phyloP scores from a whole-genome alignment of 2,113 vertebrate species.

The Pterocles burchelli region DNA sequence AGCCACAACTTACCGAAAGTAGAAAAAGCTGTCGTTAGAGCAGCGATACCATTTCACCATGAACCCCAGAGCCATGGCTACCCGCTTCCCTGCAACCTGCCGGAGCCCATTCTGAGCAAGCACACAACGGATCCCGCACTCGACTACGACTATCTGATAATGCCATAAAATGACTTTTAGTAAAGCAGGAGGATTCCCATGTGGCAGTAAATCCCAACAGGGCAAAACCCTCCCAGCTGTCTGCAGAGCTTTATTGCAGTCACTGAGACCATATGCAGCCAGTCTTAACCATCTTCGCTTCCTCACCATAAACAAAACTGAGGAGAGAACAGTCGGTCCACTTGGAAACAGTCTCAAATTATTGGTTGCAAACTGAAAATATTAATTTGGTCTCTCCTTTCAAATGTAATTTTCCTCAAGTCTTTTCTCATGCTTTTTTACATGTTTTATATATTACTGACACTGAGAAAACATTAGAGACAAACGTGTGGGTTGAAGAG shows the following conservation, averaged over 20 bases:
- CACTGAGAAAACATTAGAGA: background rate
- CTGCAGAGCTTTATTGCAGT: conserved; percentile 44
- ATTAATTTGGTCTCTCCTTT: background rate
- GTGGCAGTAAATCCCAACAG: conserved; percentile 72
- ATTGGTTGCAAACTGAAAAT: background rate
- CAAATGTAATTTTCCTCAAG: background rate
- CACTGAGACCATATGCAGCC: background rate
- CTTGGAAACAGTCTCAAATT: background rate
- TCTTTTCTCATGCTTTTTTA: background rate
- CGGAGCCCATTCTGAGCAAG: background rate
- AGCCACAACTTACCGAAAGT: conserved; percentile 62
- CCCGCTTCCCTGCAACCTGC: background rate
- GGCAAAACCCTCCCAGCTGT: conserved; percentile 75
- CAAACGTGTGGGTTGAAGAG: background rate
- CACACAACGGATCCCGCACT: background rate
- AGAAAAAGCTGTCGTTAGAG: conserved; percentile 61
- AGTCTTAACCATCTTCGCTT: background rate
- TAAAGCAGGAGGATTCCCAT: conserved; percentile 70
- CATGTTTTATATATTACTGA: background rate
- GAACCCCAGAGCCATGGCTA: conserved; percentile 73
- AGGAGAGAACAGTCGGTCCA: background rate
- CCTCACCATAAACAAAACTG: background rate
- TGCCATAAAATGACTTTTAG: conserved; percentile 66
- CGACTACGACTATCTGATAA: background rate
- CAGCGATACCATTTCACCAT: conserved; percentile 61